These are phyloP conservation scores for Hypolimnas misippus DNA, from an alignment of 2,888 invertebrate genomes.

Conservation along the genomic window DNA sequence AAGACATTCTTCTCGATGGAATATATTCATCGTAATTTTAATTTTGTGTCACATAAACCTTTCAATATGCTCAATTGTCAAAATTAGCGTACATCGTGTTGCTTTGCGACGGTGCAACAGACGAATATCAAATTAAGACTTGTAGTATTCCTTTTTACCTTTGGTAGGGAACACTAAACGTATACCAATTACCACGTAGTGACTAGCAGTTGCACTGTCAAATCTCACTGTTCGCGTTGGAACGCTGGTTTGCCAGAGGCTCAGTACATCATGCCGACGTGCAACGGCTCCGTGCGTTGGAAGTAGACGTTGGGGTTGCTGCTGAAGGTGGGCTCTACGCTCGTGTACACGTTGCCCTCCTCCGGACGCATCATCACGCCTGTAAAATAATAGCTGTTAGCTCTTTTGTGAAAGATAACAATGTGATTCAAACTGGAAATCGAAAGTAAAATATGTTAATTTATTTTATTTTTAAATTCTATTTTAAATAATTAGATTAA, in stretches of 20 bases:
- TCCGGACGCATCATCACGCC: slow-evolving; percentile 92
- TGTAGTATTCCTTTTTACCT: not conserved
- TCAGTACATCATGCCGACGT: slow-evolving; percentile 96
- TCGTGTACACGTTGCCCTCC: slow-evolving; percentile 93
- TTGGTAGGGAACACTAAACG: slow-evolving; percentile 11
- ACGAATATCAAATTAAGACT: not conserved
- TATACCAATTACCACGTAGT: slow-evolving; percentile 43
- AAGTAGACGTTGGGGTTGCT: slow-evolving; percentile 96
- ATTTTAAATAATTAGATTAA: no score
- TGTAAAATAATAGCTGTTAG: slow-evolving; percentile 55
- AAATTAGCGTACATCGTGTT: not conserved
- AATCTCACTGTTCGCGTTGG: slow-evolving; percentile 76
- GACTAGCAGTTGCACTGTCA: slow-evolving; percentile 67
- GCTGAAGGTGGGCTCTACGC: slow-evolving; percentile 92
- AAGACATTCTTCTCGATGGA: no score
- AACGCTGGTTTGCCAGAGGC: slow-evolving; percentile 80
- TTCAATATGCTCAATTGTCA: no score
- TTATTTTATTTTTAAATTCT: no score
- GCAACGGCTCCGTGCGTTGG: slow-evolving; percentile 91
- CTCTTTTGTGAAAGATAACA: slow-evolving; percentile 7
- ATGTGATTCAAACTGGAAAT: not conserved
- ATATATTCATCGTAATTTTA: no score
- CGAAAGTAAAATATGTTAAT: no score
- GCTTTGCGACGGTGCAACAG: not conserved
- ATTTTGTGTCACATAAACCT: no score